Evolutionary conservation across 2,113 vertebrate species (phyloP), one percentile per base, ranked within the genome.

Genomic region (Dendropsophus ebraccatus): DNA sequence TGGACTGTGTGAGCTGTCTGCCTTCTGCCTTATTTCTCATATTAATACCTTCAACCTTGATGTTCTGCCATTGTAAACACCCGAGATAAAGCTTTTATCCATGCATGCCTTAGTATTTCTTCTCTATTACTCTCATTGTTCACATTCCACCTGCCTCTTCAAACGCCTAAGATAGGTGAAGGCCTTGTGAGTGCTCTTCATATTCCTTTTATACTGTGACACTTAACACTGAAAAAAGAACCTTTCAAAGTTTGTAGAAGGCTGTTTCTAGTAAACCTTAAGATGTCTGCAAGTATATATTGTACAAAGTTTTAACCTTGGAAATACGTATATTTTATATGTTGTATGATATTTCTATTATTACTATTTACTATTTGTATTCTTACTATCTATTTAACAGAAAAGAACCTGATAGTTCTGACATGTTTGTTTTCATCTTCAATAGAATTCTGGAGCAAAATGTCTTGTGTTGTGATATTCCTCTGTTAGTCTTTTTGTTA

Each of bases 81-180:
- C 35, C 45, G 25, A 87, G 85, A 87, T 81, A 87, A 81, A 30
- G 54, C 17, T 30, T 30, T n/a, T 2, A 47, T 49, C 50, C 49
- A 28, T 60, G 13, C 56, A 23, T 73, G 78, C 28, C 84, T 54
- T 62, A 37, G 65, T 37, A 70, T 81, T 79, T 58, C 30, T 70
- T 72, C 30, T 79, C 9, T 30, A 56, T 6, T 13, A 19, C 77
- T 62, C 76, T 81, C 85, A 74, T 87, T 81, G 47, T 70, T 58
- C 67, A 87, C 78, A 87, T 87, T 87, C 85, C 69, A 62, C 41
- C 54, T 72, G 77, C 32, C 84, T 81, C 56, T 72, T 56, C 7
- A 47, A 41, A 41, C 37, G 49, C 54, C 58, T 8, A 10, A 84
- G 73, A 84, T 77, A 52, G 30, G 1, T 6, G 1, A 9, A 60